Base-by-base conservation (phyloP, 1,140 invertebrate species). In the Trichogramma pretiosum region DNA sequence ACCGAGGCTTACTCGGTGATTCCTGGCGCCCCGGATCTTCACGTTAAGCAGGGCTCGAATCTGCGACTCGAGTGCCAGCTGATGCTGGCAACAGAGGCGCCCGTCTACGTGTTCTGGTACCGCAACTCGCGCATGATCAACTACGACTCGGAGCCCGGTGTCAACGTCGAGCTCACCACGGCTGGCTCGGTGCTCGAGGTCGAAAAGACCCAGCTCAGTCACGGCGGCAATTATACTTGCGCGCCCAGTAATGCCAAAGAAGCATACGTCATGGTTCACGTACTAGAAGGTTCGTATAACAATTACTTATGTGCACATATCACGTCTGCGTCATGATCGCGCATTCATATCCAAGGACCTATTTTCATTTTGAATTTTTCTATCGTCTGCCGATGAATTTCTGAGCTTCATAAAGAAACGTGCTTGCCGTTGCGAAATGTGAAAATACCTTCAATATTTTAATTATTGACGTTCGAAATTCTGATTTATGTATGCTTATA, bases 51-150 rank as follows among this genome's bases (percentile, higher is more conserved):
- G 56, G 84, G 84, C 17, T 85, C 82, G 17, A 79, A 78, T 42
- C 68, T 88, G 45, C 75, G 79, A 37, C 63, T 88, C 47, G 79
- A 84, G 56, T 88, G 85, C 65, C 78, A 79, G 55, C 70, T 87
- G 32, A 77, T 75, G 56, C 76, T 81, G 33, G 81, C 81, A 30
- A 86, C 84, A 11, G 84, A 86, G 61, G 74, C 81, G 36, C 84
- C 85, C 2, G 72, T 79, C n/a, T 87, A 79, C 69, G 82, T 87
- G 32, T 87, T 87, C 67, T 88, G 85, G 85, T 86, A 83, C 64
- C 82, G 83, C 60, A 78, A 84, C 56, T 75, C 75, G 42, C 75
- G 76, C 48, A 84, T 85, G 81, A 82, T 84, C 54, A 84, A 84
- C 60, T 85, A 83, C 64, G 81, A 84, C 55, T 73, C 72, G n/a